Evolutionary conservation across 2,113 vertebrate species (phyloP), one percentile per base, ranked within the genome.

Genomic region (Columbina picui): DNA sequence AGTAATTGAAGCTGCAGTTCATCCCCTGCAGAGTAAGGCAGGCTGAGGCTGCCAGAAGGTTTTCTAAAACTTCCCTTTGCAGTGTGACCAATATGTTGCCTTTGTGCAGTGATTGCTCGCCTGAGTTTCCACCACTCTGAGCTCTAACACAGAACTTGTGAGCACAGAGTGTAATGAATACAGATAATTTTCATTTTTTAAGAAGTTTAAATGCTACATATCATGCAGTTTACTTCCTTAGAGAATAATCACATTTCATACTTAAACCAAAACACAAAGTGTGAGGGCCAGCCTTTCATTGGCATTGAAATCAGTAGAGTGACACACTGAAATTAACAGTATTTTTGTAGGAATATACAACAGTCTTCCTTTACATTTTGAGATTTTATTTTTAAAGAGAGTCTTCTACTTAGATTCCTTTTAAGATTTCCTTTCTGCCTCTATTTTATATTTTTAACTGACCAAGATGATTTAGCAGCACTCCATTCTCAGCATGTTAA

Each of bases 81-180:
- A n/a, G 18, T 3, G 14, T 0, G 0, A 89, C 18, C 45, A 53
- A 53, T 89, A 89, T 83, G 12, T 16, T 70, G 25, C 65, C 39
- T 94, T 84, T 1, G 0, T 77, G 45, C 56, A 50, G 27, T 5
- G 8, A n/a, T 27, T 59, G 18, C 50, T 59, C 0, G 0, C 14
- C 55, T 52, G 38, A 56, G 26, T 49, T 87, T 85, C 49, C 20
- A 57, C 1, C 0, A 26, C n/a, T 80, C 60, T 52, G 47, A 81
- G n/a, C 18, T 59, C 22, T 70, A 53, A 59, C 45, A 69, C 8
- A 45, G 59, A 81, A 38, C 22, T 14, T 50, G 23, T 34, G 50
- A 79, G 55, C 45, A 83, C 21, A 55, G n/a, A 27, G 11, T 43
- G 3, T 30, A 65, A 75, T 5, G 30, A 75, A 63, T 50, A 60